Base-by-base conservation (phyloP, 2,113 vertebrate species). In the Acrocephalus arundinaceus region DNA sequence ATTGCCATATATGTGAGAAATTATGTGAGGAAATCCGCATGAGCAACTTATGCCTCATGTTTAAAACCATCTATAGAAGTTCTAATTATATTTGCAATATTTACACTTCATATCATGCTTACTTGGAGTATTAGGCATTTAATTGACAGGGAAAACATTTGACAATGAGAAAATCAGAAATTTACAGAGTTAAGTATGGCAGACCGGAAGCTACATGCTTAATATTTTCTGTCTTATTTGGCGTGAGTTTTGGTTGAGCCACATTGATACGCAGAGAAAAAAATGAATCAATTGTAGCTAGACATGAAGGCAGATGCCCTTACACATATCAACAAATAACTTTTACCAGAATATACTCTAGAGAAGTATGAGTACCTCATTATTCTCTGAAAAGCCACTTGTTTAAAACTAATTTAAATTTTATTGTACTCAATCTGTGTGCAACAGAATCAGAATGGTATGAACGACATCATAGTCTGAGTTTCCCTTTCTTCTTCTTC, bases 241-340 rank as follows among this genome's bases (percentile, higher is more conserved):
- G 22, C 18, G 59, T n/a, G 23, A 90, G 31, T 49, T 70, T 62
- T 74, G 20, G 9, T 62, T 3, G 3, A 66, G 33, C 20, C 27
- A 37, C 35, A 15, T 1, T 18, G 20, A 45, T 52, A 19, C 0
- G 0, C 1, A 43, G 4, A 15, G 13, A 49, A n/a, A 43, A 71
- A 89, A 2, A 10, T 4, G 5, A 75, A 57, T 23, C 31, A 35
- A 24, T 11, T 45, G 24, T 18, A 71, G 14, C 24, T 87, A 30
- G 7, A 63, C 2, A 12, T 25, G 27, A 80, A 62, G 37, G 17
- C 33, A 71, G 46, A 83, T 37, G 37, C 28, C 24, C 7, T 62
- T 49, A 49, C 3, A 65, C 10, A 25, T 41, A 33, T 13, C 33
- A 73, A 68, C 11, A 91, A 91, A 31, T 65, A 71, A 54, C 3